Base-by-base conservation (phyloP, 2,113 vertebrate genomes). In the Dicaeum eximium region DNA sequence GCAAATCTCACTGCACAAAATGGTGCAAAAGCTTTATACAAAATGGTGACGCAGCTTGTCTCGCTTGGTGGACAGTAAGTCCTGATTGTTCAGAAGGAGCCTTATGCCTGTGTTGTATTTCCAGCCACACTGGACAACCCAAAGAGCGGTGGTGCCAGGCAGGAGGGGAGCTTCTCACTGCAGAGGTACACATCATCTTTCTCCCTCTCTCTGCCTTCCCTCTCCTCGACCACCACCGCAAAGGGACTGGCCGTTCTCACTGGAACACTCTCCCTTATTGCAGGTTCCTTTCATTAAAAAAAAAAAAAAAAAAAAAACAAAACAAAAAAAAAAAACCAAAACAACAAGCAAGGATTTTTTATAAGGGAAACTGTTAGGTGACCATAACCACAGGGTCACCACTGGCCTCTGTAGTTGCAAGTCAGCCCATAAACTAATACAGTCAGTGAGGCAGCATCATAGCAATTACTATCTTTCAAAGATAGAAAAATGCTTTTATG, bases 401-500 rank as follows among this genome's bases (percentile, higher is more conserved):
- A 0, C 28, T 38, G 27, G 23, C 15, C 35, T 38, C 9, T 20
- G 21, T 37, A 93, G 70, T 9, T 73, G 40, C 19, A 65, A 72
- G 8, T 3, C 7, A 21, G 40, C n/a, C 25, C 42, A 66, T 71
- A 61, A 88, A 85, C 57, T 66, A 58, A 82, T 25, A 62, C 10
- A 61, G 31, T 16, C 81, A 47, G 78, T 48, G 51, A 88, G 42
- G 47, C 51, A 71, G 35, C 47, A 88, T 45, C 65, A 64, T 6
- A 2, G 56, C 79, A 93, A 93, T 94, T 73, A 93, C 44, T 69
- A 48, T 56, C 72, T 60, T 96, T 86, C 85, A 96, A 61, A 94
- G 72, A 70, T 6, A 93, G 70, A 90, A 80, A 94, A 97, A 78
- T 17, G 62, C 38, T 73, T 77, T 81, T 89, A 91, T 82, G 64